Evolutionary conservation across 2,113 vertebrate species (phyloP), one percentile per base, ranked within the genome.

Genomic region (Nibea albiflora): DNA sequence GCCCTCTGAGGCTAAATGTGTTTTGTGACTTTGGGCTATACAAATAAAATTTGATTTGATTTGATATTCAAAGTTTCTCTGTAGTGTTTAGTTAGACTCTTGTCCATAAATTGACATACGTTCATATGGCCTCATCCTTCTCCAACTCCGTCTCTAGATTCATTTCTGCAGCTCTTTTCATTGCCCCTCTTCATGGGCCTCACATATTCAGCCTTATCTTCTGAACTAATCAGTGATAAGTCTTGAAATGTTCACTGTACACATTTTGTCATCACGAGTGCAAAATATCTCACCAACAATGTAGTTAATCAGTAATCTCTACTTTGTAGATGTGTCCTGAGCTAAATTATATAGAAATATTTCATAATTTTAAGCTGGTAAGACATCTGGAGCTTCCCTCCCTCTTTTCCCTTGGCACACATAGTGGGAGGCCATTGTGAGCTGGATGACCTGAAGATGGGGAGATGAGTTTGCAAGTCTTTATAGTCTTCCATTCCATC

Each of bases 321-420:
- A 68, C 49, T 85, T 70, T 68, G 57, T 77, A 62, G 26, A 46
- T 76, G 57, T 84, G 65, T 88, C 89, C 91, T 92, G 89, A 94
- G 89, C 90, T 76, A 87, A 75, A 66, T 52, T 42, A 73, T 28
- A 52, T 26, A 81, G 62, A 77, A 67, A 74, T 81, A 49, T 73
- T 63, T 66, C 60, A 84, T 68, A 68, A 84, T 62, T 67, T 47
- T 52, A 62, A 75, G 39, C 71, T 78, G 42, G 56, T 57, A 39
- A 28, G 42, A 66, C 9, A 58, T 66, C 50, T 90, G 81, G 80
- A 83, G 78, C 74, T 64, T n/a, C n/a, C n/a, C n/a, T n/a, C n/a
- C n/a, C n/a, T n/a, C n/a, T n/a, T n/a, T 67, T 79, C 4, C 28
- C 49, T 54, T 72, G 15, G 50, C 20, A 60, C 63, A 56, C 39